These are phyloP conservation scores for Eueides isabella DNA, from an alignment of 1,140 invertebrate genomes.

Conservation along the genomic window DNA sequence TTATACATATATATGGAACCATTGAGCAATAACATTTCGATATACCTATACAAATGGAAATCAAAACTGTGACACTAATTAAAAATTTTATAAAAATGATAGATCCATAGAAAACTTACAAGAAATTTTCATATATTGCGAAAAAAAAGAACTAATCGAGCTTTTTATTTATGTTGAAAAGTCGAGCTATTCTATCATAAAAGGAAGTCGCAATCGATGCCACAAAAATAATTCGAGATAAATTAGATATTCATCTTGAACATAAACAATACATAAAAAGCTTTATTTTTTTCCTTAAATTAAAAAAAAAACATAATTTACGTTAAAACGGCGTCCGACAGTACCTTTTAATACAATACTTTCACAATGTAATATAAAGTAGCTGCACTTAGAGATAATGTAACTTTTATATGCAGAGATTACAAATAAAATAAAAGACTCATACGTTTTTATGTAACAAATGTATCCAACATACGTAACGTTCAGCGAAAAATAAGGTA, in stretches of 20 bases:
- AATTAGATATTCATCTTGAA: not conserved
- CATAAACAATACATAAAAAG: not conserved
- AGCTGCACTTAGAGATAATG: slow-evolving; percentile 7
- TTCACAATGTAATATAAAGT: not conserved
- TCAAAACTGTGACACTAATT: no score
- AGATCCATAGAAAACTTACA: no score
- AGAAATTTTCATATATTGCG: no score
- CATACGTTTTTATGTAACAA: slow-evolving; percentile 10
- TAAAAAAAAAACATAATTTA: not conserved
- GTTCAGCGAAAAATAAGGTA: not conserved
- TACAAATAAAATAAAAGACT: slow-evolving; percentile 1
- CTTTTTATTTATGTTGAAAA: no score
- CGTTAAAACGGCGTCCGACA: not conserved
- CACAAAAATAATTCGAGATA: no score
- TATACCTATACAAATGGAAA: no score
- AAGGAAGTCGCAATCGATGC: no score
- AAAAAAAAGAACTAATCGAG: no score
- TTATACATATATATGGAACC: not conserved
- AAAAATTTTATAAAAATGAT: no score
- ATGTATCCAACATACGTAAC: slow-evolving; percentile 24
- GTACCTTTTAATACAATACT: not conserved
- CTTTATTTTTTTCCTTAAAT: no score
- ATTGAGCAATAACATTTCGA: not conserved
- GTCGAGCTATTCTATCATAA: no score
- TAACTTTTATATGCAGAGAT: not conserved